Percentiles rank a stretch among this genome's conserved stretches.
phyloP scores from a whole-genome alignment of 2,113 vertebrate genomes.

The Atlantisia rogersi region DNA sequence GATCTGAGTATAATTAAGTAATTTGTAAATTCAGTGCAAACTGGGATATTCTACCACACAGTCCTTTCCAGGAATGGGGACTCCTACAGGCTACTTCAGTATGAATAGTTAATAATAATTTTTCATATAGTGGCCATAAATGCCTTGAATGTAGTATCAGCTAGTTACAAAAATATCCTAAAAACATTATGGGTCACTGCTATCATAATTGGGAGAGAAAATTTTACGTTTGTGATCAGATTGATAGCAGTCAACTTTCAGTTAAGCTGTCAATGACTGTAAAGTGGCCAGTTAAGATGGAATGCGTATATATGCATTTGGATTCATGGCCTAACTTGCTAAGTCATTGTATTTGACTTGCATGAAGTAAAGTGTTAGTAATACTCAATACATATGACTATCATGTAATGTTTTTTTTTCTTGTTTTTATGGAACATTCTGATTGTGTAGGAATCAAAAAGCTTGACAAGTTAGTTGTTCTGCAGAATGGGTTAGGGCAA shows the following conservation, averaged over 20 bases:
- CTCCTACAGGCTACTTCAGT: neutral
- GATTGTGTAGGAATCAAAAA: neutral
- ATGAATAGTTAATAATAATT: neutral
- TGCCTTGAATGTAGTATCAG: neutral
- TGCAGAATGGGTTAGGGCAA: neutral
- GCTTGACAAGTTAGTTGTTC: neutral
- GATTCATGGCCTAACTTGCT: neutral
- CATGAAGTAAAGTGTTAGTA: neutral
- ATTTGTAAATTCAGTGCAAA: neutral
- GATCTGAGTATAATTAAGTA: neutral
- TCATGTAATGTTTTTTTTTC: neutral
- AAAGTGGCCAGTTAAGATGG: neutral
- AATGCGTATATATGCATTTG: neutral
- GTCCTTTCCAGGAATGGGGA: neutral
- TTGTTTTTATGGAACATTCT: neutral
- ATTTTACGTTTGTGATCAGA: neutral
- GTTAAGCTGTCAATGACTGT: neutral
- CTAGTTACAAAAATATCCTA: neutral
- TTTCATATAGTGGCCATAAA: neutral
- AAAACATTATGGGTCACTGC: neutral
- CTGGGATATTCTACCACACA: neutral
- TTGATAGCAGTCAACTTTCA: neutral
- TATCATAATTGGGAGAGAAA: neutral
- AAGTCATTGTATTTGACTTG: constrained; percentile 15
- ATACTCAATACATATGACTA: neutral